Evolutionary conservation across 2,888 invertebrate genomes (phyloP), one percentile per base, ranked within the genome.

Genomic region (Nebria salina): DNA sequence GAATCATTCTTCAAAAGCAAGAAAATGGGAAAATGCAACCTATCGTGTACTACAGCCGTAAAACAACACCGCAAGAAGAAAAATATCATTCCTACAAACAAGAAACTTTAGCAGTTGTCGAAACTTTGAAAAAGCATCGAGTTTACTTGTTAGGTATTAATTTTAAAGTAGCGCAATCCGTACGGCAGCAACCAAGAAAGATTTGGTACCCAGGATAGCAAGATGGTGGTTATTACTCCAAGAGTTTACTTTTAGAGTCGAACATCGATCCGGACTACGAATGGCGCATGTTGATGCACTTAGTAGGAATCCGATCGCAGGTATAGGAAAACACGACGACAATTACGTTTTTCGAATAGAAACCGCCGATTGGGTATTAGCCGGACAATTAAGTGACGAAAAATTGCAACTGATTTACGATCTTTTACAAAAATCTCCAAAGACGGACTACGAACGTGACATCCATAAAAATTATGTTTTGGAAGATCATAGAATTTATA

Each of bases 81-180:
- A 86, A 84, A 68, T 87, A 87, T 72, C 86, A 86, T 65, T 86
- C 86, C 0, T 86, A 86, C 42, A 88, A 89, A 65, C 80, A 86
- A n/a, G 87, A 89, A 77, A 85, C 85, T 2, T 82, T 89, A 20
- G 87, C 87, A 0, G 85, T 88, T 0, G 86, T 88, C 0, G 85
- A 84, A 72, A 84, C 85, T 8, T 75, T 88, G 2, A 81, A 85
- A n/a, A 85, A 86, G 76, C 88, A 87, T 80, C 83, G 87, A 13
- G 84, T 84, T 0, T 88, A 88, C 80, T 72, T 88, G 0, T 82
- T 86, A 5, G 86, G 86, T 0, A 83, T 85, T 4, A 26, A 73
- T 1, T 88, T 88, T 76, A 84, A 84, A 78, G 80, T 86, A 77
- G 76, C 42, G 83, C 83, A 9, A 73, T 84, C 6, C n/a, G 68